A percentile compares a stretch with the other conserved stretches of the same genome.
Evolutionary conservation across 2,797 vertebrate species (phyloP).

Genomic region (Micromesistius poutassou): DNA sequence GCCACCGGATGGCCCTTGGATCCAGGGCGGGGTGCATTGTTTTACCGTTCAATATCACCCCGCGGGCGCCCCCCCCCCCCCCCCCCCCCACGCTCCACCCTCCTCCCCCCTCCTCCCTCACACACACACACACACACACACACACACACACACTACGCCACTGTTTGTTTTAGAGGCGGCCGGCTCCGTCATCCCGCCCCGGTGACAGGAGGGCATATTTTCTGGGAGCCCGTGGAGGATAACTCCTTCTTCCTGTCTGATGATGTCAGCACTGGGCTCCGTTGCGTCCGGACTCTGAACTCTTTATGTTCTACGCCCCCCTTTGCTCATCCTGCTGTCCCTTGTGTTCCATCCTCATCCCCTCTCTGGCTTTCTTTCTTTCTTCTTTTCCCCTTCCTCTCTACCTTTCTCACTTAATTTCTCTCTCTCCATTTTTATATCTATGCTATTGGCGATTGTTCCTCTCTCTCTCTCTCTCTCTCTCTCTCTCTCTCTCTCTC

Average conservation of each 20-base stretch:
- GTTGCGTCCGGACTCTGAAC: neutral
- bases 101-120: too few relatives aligned
- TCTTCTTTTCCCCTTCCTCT: conserved; percentile 35
- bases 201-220: conserved; percentile 52
- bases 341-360: conserved; percentile 3
- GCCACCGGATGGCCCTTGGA: conserved; percentile 47
- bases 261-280: conserved; percentile 55
- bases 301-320: conserved; percentile 18
- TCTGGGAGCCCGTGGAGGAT: conserved; percentile 32
- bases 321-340: conserved; percentile 6
- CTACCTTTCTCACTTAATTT: neutral
- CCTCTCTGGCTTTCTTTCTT: conserved; percentile 22
- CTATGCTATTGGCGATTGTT: too few relatives aligned
- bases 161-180: conserved; percentile 61
- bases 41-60: conserved; percentile 67
- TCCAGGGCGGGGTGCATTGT: conserved; percentile 50
- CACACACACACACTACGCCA: conserved; percentile 41
- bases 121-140: too few relatives aligned
- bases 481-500: neutral
- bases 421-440: neutral
- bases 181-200: conserved; percentile 46
- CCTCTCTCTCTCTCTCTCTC: neutral
- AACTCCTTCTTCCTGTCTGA: conserved; percentile 42
- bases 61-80: conserved; percentile 50
- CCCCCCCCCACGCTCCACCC: neutral